Conservation (phyloP, 2,113 vertebrate species). For the Xiphorhynchus elegans region DNA sequence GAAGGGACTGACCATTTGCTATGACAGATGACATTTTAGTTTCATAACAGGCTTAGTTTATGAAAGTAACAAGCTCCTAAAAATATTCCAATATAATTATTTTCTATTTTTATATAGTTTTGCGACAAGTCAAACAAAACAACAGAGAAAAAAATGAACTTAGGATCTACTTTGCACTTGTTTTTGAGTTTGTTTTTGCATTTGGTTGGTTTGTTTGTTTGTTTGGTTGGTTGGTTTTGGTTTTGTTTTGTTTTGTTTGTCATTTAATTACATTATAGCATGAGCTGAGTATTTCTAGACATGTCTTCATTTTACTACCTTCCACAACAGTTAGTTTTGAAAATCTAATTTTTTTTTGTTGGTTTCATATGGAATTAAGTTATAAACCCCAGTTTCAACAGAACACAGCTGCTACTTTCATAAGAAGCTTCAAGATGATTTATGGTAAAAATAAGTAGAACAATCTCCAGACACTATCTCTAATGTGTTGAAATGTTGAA, state of each 20-base stretch:
- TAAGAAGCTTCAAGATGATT: background rate
- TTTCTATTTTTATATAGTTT: background rate
- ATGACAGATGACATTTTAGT: background rate
- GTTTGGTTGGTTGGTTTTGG: too few species aligned
- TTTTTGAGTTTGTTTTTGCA: background rate
- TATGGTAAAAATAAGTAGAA: background rate
- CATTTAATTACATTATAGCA: background rate
- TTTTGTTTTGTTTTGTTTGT: too few species aligned
- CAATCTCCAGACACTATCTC: background rate
- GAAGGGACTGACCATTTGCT: background rate
- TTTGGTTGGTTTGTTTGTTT: too few species aligned
- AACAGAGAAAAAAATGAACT: background rate
- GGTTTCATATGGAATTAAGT: background rate
- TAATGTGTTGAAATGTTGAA: background rate
- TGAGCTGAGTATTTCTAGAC: background rate
- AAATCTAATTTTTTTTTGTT: background rate
- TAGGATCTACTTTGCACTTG: too few species aligned
- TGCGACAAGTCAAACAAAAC: background rate
- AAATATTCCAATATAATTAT: background rate
- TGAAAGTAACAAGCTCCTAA: background rate
- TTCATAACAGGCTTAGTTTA: background rate
- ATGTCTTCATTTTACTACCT: background rate
- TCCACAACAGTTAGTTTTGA: background rate
- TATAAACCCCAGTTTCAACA: fast-evolving
- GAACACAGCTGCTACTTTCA: background rate